These are phyloP conservation scores for Drosophila parabipectinata DNA, from an alignment of 1,140 invertebrate species.

Conservation along the genomic window DNA sequence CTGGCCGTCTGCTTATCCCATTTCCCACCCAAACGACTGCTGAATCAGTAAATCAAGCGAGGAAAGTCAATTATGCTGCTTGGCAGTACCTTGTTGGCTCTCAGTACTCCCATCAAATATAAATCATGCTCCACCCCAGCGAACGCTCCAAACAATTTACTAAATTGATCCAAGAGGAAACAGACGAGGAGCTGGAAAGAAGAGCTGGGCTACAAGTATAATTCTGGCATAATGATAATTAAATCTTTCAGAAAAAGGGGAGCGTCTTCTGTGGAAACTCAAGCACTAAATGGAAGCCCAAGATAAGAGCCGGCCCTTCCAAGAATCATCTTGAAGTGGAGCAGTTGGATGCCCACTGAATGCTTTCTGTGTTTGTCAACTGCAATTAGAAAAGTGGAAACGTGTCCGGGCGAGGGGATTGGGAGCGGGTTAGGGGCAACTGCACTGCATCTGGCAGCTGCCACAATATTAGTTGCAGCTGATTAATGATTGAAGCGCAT, in stretches of 20 bases:
- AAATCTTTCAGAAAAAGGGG: conserved; percentile 58
- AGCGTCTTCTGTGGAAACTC: conserved; percentile 59
- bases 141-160: conserved; percentile 30
- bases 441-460: conserved; percentile 38
- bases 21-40: conserved; percentile 14
- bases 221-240: conserved; percentile 72
- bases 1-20: conserved; percentile 5
- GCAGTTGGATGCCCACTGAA: conserved; percentile 46
- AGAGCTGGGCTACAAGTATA: conserved; percentile 13
- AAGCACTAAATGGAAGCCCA: conserved; percentile 58
- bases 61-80: conserved; percentile 9
- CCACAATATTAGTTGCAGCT: conserved; percentile 74
- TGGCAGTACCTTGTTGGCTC: neutral
- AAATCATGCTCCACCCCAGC: conserved; percentile 19
- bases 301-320: conserved; percentile 64
- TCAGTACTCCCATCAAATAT: neutral
- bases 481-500: conserved; percentile 65
- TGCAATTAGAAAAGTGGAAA: conserved; percentile 41
- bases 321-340: conserved; percentile 50
- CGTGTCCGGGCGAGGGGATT: neutral
- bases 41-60: conserved; percentile 37
- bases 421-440: neutral
- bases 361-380: conserved; percentile 38
- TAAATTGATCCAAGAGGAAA: conserved; percentile 57
- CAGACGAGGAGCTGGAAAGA: neutral